phyloP scores from a whole-genome alignment of 2,888 invertebrate species.

The Ethmia dodecea region DNA sequence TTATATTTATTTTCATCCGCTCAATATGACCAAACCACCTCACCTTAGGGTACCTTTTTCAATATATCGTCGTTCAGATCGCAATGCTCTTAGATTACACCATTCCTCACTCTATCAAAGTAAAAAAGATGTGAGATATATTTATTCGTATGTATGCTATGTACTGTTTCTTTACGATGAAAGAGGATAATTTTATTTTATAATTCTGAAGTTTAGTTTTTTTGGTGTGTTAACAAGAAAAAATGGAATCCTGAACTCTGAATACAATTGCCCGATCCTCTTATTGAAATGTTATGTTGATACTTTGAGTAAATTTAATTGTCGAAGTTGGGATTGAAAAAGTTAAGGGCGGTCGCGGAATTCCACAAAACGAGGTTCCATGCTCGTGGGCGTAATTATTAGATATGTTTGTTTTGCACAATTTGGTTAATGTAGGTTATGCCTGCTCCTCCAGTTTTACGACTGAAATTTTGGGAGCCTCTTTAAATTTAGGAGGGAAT shows the following conservation, averaged over 20 bases:
- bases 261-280: constrained; percentile 38
- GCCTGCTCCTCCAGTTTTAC: constrained; percentile 42
- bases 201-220: too few relatives aligned
- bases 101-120: too few relatives aligned
- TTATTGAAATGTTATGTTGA: constrained; percentile 67
- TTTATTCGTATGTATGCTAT: too few relatives aligned
- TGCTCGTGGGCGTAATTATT: constrained; percentile 55
- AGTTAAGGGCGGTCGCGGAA: constrained; percentile 64
- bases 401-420: constrained; percentile 67
- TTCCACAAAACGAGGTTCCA: constrained; percentile 51
- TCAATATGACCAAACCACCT: too few relatives aligned
- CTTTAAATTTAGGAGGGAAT: constrained; percentile 48
- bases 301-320: constrained; percentile 69
- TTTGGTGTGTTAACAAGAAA: background rate
- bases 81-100: too few relatives aligned
- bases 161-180: too few relatives aligned
- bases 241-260: constrained; percentile 26
- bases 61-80: too few relatives aligned
- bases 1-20: too few relatives aligned
- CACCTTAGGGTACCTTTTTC: too few relatives aligned
- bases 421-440: constrained; percentile 61
- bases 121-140: too few relatives aligned
- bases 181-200: too few relatives aligned
- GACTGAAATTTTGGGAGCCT: constrained; percentile 44
- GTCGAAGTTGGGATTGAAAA: constrained; percentile 74